A percentile compares a stretch with the other conserved stretches of the same genome.
phyloP scores from a whole-genome alignment of 2,113 vertebrate species.

The Rhinolophus sinicus region DNA sequence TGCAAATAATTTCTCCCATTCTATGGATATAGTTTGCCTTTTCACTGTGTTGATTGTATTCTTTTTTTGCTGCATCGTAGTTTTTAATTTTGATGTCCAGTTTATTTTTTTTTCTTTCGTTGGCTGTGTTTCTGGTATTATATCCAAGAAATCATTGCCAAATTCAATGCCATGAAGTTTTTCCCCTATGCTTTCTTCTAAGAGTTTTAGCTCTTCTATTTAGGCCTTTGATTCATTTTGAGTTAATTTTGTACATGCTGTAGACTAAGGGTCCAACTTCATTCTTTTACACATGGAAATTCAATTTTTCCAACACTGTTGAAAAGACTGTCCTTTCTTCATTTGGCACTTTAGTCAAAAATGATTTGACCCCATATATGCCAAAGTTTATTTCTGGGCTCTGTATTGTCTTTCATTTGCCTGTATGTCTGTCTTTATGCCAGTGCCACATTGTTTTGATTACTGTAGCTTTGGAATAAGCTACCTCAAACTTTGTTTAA shows the following conservation, averaged over 20 bases:
- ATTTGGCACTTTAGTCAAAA: not conserved
- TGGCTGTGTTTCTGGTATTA: not conserved
- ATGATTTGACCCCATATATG: no score
- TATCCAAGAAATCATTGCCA: not conserved
- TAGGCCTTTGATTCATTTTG: not conserved
- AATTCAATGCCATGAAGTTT: no score
- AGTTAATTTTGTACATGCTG: not conserved
- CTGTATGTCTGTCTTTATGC: no score
- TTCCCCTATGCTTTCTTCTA: not conserved
- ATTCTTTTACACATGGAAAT: not conserved
- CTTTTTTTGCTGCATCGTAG: not conserved
- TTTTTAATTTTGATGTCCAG: not conserved
- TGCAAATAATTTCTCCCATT: not conserved
- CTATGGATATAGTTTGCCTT: not conserved
- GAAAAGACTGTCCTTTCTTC: not conserved
- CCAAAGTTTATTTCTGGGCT: no score
- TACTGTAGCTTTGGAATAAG: not conserved
- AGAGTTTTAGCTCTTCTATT: not conserved
- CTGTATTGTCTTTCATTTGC: no score
- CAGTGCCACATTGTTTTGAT: not conserved
- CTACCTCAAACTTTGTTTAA: not conserved
- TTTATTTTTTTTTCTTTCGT: not conserved
- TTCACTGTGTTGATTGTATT: not conserved
- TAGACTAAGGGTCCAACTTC: not conserved
- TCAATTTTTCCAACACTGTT: not conserved